These are phyloP conservation scores for Drosophila parabipectinata DNA, from an alignment of 1,140 invertebrate genomes.

Conservation along the genomic window DNA sequence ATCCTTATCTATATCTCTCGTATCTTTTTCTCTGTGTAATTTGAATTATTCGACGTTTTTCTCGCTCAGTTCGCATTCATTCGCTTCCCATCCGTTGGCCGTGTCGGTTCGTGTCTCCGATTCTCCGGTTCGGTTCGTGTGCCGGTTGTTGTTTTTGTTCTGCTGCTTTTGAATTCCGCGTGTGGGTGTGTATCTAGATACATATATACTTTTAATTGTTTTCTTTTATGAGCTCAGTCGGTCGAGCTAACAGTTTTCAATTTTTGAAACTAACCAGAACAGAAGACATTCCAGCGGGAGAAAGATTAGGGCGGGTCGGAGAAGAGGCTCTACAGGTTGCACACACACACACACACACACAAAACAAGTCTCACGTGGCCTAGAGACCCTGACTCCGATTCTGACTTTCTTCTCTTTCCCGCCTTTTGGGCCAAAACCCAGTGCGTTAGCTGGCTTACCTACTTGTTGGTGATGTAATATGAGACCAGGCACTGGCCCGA, in stretches of 20 bases:
- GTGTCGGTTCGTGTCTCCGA: slow-evolving; percentile 42
- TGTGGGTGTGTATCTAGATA: slow-evolving; percentile 40
- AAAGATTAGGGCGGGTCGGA: slow-evolving; percentile 22
- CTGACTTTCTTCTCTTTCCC: slow-evolving; percentile 27
- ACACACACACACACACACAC: slow-evolving; percentile 5
- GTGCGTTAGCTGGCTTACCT: slow-evolving; percentile 15
- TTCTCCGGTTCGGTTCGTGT: slow-evolving; percentile 39
- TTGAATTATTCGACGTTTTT: slow-evolving; percentile 66
- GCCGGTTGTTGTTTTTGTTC: slow-evolving; percentile 34
- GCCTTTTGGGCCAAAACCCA: slow-evolving; percentile 15
- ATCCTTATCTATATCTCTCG: no score
- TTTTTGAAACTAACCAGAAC: not conserved
- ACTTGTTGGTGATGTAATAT: slow-evolving; percentile 66
- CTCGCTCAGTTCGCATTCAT: slow-evolving; percentile 45
- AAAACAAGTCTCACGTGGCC: slow-evolving; percentile 16
- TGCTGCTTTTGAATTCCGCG: slow-evolving; percentile 36
- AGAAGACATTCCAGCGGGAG: slow-evolving; percentile 9
- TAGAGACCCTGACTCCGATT: slow-evolving; percentile 13
- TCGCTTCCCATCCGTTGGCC: slow-evolving; percentile 61
- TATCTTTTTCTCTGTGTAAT: not conserved
- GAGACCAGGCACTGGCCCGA: slow-evolving; percentile 16
- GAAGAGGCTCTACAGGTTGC: slow-evolving; percentile 69
- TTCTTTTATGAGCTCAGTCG: slow-evolving; percentile 28
- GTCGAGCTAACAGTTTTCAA: slow-evolving; percentile 1
- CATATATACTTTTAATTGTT: slow-evolving; percentile 31